Conservation (phyloP, 2,888 invertebrate genomes). For the Xylota sylvarum region DNA sequence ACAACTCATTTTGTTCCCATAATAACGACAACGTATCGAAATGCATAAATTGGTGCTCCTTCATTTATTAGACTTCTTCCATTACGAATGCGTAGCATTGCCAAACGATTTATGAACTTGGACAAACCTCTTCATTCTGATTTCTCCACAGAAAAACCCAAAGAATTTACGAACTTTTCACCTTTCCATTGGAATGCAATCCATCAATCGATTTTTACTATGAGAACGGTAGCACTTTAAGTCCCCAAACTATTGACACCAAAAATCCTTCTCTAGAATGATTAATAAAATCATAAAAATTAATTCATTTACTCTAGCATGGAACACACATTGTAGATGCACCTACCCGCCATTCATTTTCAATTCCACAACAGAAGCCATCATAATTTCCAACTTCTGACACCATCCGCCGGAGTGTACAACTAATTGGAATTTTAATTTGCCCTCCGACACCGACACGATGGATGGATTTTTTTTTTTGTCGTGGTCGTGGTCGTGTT, state of each 20-base stretch:
- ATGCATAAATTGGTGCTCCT: neutral
- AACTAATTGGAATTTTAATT: constrained; percentile 76
- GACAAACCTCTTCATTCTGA: neutral
- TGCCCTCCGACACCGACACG: constrained; percentile 64
- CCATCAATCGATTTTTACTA: constrained; percentile 73
- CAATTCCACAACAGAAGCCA: constrained; percentile 71
- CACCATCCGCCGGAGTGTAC: constrained; percentile 67
- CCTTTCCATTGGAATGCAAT: constrained; percentile 45
- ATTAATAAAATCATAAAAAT: constrained; percentile 67
- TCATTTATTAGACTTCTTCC: neutral
- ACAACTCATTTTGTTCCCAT: no score
- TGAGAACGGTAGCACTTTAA: constrained; percentile 56
- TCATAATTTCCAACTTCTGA: constrained; percentile 67
- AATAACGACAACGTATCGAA: no score
- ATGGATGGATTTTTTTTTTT: constrained; percentile 47
- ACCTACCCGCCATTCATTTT: constrained; percentile 56
- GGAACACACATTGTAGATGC: neutral
- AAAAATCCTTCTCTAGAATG: constrained; percentile 24
- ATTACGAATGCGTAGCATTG: constrained; percentile 44
- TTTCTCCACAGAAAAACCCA: neutral
- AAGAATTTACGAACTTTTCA: constrained; percentile 65
- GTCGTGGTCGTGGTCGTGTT: constrained; percentile 57
- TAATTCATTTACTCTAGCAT: constrained; percentile 21
- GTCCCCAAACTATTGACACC: constrained; percentile 27
- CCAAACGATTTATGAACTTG: constrained; percentile 41